Evolutionary conservation across 2,113 vertebrate species (phyloP), one percentile per base, ranked within the genome.

Genomic region (Felis chaus): DNA sequence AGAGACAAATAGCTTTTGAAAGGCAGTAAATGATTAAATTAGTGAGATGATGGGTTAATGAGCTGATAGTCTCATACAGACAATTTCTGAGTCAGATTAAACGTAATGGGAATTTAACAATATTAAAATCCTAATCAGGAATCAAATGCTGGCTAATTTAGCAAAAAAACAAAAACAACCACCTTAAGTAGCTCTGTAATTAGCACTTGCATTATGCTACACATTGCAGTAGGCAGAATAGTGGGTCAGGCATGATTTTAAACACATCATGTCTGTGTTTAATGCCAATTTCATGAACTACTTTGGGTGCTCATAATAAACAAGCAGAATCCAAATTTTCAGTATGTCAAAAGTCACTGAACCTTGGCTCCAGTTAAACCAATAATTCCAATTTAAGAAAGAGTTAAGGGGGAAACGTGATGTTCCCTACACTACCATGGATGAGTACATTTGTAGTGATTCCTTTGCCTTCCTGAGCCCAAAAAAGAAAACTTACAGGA

Each of bases 281-380:
- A 2, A 36, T 5, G 2, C 48, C 55, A 69, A 41, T 84, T 63
- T 95, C 39, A 39, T 76, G 39, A 23, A 23, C 48, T 73, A 31
- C 5, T 74, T 84, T 95, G 3, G 89, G 23, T 78, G 41, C 13
- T 92, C 45, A 16, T 74, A 6, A 55, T 41, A 79, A 78, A 94
- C 3, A 93, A 93, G 78, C 36, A 73, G 82, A 89, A 89, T 82
- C 19, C 39, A 78, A 33, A 79, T 71, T 82, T 89, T 95, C 7
- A 66, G 4, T 41, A 27, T 57, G 7, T 68, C 63, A 88, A 86
- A 87, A 69, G 29, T 93, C 69, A 71, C 27, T 57, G 33, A 76
- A 61, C 89, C 65, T 81, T 96, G 66, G 16, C 53, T 92, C 76
- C 11, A 89, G n/a, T 80, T 29, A 86, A 96, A 76, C 39, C 29